Conservation (phyloP, 2,797 vertebrate genomes). For the Oreortyx pictus region DNA sequence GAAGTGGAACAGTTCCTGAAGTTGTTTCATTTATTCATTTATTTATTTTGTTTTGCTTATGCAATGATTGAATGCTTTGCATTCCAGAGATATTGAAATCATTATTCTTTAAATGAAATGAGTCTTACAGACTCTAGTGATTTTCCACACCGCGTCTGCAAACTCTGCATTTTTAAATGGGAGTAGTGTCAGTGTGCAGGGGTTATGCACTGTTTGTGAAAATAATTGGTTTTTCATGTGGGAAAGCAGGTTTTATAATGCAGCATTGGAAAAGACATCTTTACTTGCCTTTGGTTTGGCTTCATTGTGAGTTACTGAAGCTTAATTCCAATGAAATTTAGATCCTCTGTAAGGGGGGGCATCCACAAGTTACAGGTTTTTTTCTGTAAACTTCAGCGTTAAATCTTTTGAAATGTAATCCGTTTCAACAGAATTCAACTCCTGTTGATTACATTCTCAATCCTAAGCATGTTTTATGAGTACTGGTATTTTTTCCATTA, state of each 20-base stretch:
- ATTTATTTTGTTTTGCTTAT: not conserved
- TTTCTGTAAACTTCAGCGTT: not conserved
- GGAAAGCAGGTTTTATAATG: not conserved
- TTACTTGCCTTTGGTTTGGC: not conserved
- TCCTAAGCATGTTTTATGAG: not conserved
- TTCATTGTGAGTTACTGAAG: not conserved
- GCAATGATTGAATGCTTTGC: not conserved
- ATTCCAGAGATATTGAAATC: not conserved
- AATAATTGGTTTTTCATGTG: not conserved
- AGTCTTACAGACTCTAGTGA: not conserved
- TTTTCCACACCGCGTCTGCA: not conserved
- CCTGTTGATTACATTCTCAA: not conserved
- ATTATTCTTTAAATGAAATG: not conserved
- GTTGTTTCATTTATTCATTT: not conserved
- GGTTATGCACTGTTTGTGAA: not conserved
- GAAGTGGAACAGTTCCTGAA: not conserved
- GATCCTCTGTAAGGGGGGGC: not conserved
- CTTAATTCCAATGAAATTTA: not conserved
- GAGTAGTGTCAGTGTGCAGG: not conserved
- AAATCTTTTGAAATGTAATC: not conserved
- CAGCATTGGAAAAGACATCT: not conserved
- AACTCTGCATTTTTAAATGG: not conserved
- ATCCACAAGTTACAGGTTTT: not conserved
- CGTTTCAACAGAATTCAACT: not conserved
- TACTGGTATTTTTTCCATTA: not conserved